These are phyloP conservation scores for Potamilus streckersoni DNA, from an alignment of 1,140 invertebrate species.

Conservation along the genomic window DNA sequence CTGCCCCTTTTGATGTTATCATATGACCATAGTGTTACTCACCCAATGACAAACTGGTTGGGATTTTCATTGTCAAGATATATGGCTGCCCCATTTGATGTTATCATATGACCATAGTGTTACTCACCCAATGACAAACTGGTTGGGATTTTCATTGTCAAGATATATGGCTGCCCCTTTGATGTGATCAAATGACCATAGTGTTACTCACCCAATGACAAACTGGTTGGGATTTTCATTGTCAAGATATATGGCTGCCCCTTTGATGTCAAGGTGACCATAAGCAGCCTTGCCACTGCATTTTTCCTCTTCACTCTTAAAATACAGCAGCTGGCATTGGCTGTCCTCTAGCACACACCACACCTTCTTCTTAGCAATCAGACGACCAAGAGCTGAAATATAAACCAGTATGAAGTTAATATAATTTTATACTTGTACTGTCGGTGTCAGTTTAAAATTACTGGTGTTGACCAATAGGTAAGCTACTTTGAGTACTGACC, in stretches of 20 bases:
- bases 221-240: slow-evolving; percentile 66
- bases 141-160: slow-evolving; percentile 63
- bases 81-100: slow-evolving; percentile 63
- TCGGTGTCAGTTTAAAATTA: background rate
- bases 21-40: slow-evolving; percentile 32
- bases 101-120: slow-evolving; percentile 21
- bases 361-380: slow-evolving; percentile 59
- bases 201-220: slow-evolving; percentile 1
- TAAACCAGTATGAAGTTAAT: background rate
- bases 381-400: slow-evolving; percentile 59
- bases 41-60: slow-evolving; percentile 68
- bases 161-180: slow-evolving; percentile 65
- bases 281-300: slow-evolving; percentile 45
- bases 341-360: slow-evolving; percentile 67
- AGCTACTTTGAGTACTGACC: background rate
- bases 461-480: background rate
- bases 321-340: slow-evolving; percentile 59
- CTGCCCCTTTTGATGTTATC: slow-evolving; percentile 58
- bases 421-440: background rate
- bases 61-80: slow-evolving; percentile 62
- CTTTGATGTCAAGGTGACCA: slow-evolving; percentile 57
- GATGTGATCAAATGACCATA: slow-evolving; percentile 34
- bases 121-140: slow-evolving; percentile 67
- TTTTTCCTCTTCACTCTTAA: slow-evolving; percentile 55
- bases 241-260: slow-evolving; percentile 65